Evolutionary conservation across 2,888 invertebrate species (phyloP), one percentile per base, ranked within the genome.

Genomic region (Mimas tiliae): DNA sequence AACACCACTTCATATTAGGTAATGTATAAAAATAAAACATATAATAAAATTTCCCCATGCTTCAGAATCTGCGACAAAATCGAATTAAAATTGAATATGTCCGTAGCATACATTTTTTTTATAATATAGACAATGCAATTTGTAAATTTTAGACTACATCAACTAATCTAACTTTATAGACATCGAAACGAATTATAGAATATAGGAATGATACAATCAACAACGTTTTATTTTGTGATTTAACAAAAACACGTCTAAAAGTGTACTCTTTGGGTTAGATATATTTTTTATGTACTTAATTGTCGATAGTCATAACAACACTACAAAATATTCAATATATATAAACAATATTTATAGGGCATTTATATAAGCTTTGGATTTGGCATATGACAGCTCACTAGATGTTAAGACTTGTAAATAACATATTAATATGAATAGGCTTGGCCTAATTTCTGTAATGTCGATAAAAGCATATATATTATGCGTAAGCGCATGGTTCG

Each of bases 131-230:
- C 42, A 53, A 66, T 70, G 68, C 42, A 58, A 19, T 38, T 42
- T 58, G 38, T 58, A 58, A 42, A 50, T 11, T 42, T 58, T 42
- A 11, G 55, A 55, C 34, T 55, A 55, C 38, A 55, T 38, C 55
- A 42, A 19, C 53, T 64, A 53, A 45, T n/a, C 64, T 53, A 64
- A 45, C 12, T 52, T 19, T 64, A 64, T 53, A 64, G 64, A 64
- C 64, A 64, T 16, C 42, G 74, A 78, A 83, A 82, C 78, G 79
- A 72, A 73, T 72, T 77, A 74, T 78, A 79, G 75, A 78, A 77
- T 85, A 87, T 76, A 86, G 89, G 88, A 89, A 89, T 89, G 89
- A 84, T 83, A 78, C 69, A 78, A 78, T 74, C 75, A 74, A 67
- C 67, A 65, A 66, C 71, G 66, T 63, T 63, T 19, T 11, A 47